phyloP scores from a whole-genome alignment of 2,888 invertebrate genomes.

The Parnassius apollo region DNA sequence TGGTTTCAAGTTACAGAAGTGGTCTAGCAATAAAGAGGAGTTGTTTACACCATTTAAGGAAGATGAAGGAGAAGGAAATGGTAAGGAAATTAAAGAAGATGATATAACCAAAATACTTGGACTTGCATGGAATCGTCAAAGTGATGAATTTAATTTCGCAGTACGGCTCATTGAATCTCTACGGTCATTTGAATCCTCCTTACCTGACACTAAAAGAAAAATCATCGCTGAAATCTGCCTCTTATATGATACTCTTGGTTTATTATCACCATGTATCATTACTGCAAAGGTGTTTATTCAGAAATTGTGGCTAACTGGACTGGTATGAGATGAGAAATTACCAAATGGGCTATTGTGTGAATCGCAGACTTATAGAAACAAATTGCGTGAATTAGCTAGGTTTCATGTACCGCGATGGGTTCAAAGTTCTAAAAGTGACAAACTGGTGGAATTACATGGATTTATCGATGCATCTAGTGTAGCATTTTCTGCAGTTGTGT shows the following conservation, averaged over 20 bases:
- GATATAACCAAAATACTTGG: background rate
- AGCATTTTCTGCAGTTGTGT: background rate
- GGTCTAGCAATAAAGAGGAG: background rate
- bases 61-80: background rate
- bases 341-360: background rate
- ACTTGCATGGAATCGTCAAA: no score
- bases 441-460: background rate
- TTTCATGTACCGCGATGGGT: background rate
- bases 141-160: no score
- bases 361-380: background rate
- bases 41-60: background rate
- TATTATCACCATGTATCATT: no score
- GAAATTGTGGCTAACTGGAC: background rate
- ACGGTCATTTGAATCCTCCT: no score
- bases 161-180: no score
- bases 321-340: background rate
- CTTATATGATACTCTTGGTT: no score
- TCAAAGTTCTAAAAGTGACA: background rate
- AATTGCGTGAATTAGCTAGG: background rate
- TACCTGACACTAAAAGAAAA: no score
- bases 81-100: background rate
- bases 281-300: background rate
- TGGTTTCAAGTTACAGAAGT: slow-evolving; percentile 4
- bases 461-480: background rate
- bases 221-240: no score